Evolutionary conservation across 2,797 vertebrate species (phyloP).

Genomic region (Poeciliopsis gracilis): DNA sequence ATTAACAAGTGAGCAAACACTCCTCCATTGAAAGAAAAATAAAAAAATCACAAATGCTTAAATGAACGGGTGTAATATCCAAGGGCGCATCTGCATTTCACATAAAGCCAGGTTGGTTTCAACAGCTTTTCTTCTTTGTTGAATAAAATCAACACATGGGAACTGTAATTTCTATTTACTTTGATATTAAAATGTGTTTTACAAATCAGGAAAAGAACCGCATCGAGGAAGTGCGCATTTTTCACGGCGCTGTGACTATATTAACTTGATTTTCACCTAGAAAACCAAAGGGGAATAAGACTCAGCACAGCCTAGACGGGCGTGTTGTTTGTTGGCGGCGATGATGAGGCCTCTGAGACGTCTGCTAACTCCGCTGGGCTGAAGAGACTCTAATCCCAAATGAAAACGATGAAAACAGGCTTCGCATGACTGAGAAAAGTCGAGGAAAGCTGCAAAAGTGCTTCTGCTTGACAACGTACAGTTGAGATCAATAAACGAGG

Average conservation of each 20-base stretch:
- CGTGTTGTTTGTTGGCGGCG: conserved; percentile 60
- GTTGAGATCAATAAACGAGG: neutral
- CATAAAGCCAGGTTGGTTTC: neutral
- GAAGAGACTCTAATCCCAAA: conserved; percentile 38
- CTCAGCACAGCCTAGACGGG: conserved; percentile 2
- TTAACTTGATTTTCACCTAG: conserved; percentile 4
- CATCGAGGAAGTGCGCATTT: neutral
- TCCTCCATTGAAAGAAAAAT: neutral
- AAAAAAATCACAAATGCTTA: neutral
- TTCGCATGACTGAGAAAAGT: conserved; percentile 14
- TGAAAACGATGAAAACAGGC: conserved; percentile 57
- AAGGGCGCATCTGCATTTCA: neutral
- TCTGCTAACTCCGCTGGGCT: conserved; percentile 29
- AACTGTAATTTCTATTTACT: neutral
- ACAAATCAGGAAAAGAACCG: neutral
- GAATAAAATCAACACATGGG: neutral
- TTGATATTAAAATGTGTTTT: neutral
- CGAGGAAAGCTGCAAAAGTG: conserved; percentile 5
- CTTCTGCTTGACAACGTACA: conserved; percentile 3
- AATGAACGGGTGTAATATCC: neutral
- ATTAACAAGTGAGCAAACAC: neutral
- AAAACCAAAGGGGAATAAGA: conserved; percentile 24
- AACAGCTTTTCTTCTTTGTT: neutral
- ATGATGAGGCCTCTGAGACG: conserved; percentile 67
- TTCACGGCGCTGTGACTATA: neutral